phyloP scores from a whole-genome alignment of 1,140 invertebrate species.

The Pachyrhynchus sulphureomaculatus region DNA sequence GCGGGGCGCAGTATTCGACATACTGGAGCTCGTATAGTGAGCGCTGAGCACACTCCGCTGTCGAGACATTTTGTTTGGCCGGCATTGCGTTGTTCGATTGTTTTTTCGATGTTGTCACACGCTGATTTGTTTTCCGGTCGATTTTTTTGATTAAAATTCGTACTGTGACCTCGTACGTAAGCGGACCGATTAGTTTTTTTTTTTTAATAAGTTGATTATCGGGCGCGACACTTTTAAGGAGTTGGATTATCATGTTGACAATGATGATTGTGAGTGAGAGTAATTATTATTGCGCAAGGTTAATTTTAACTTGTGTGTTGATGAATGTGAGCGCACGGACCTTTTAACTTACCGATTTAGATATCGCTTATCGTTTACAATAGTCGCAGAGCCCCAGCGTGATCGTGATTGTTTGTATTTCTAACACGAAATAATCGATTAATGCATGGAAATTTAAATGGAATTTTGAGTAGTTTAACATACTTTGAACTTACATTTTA shows the following conservation, averaged over 20 bases:
- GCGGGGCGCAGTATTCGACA: neutral
- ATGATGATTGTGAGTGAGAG: neutral
- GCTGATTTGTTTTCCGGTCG: neutral
- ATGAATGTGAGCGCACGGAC: neutral
- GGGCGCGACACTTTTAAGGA: too few species aligned
- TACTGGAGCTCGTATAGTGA: conserved; percentile 1
- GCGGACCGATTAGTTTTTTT: neutral
- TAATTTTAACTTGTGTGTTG: neutral
- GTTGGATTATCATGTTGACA: neutral
- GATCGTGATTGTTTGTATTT: neutral
- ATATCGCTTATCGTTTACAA: neutral
- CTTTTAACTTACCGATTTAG: neutral
- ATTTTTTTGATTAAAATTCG: neutral
- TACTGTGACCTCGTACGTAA: neutral
- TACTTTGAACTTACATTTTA: neutral
- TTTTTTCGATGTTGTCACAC: neutral
- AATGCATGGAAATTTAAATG: neutral
- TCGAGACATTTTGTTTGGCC: conserved; percentile 9
- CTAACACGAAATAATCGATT: too few species aligned
- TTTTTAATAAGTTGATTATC: neutral
- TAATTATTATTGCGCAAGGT: conserved; percentile 3
- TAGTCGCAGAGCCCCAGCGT: too few species aligned
- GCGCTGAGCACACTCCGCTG: neutral
- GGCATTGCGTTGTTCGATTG: neutral
- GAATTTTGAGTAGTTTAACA: neutral